Evolutionary conservation across 2,113 vertebrate species (phyloP).

Genomic region (Anguilla japonica): DNA sequence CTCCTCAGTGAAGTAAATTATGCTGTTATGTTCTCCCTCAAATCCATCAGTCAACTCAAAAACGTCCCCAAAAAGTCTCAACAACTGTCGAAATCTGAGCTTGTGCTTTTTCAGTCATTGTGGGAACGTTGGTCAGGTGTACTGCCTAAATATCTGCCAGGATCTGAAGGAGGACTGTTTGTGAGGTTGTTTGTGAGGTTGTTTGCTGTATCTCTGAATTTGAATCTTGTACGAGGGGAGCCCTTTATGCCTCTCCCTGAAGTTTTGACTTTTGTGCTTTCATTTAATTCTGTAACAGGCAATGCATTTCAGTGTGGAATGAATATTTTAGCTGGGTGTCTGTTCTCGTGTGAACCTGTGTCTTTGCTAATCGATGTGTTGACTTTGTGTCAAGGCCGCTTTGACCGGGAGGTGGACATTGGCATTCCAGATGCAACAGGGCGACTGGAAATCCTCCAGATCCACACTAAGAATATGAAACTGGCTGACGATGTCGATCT

Average conservation of each 20-base stretch:
- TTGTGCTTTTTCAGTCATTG: neutral
- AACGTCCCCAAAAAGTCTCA: neutral
- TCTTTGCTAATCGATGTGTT: neutral
- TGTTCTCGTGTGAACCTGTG: neutral
- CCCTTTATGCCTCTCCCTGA: neutral
- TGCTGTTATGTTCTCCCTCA: neutral
- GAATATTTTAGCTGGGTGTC: neutral
- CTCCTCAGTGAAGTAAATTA: neutral
- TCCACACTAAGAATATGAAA: slow-evolving; percentile 99
- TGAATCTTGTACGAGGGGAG: neutral
- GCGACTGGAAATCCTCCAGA: slow-evolving; percentile 95
- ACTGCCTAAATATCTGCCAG: neutral
- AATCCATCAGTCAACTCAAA: neutral
- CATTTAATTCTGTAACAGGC: neutral
- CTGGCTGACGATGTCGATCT: slow-evolving; percentile 95
- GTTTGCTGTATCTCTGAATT: neutral
- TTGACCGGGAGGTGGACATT: slow-evolving; percentile 97
- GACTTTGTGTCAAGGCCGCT: slow-evolving; percentile 77
- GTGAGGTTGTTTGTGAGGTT: neutral
- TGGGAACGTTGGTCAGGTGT: neutral
- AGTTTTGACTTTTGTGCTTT: neutral
- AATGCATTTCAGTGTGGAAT: too few species aligned
- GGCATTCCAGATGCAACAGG: slow-evolving; percentile 96
- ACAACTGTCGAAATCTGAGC: neutral
- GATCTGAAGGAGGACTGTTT: neutral